Conservation (phyloP, 1,140 invertebrate species). For the Eupristina koningsbergeri region DNA sequence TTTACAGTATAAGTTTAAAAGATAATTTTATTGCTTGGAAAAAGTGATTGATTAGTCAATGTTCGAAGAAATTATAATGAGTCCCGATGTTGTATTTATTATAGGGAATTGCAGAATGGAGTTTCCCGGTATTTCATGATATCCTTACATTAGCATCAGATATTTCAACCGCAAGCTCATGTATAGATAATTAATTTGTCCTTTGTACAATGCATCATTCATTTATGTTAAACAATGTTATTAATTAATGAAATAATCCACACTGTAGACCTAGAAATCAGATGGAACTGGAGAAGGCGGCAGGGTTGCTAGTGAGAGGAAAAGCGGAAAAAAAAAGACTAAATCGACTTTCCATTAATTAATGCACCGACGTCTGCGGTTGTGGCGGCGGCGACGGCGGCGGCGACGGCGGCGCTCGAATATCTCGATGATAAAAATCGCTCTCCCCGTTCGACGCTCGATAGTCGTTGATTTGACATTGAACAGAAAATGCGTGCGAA, state of each 20-base stretch:
- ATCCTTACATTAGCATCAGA: neutral
- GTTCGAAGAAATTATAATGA: too few relatives aligned
- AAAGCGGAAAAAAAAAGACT: neutral
- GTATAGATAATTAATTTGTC: conserved; percentile 6
- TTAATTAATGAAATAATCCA: conserved; percentile 4
- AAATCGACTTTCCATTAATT: neutral
- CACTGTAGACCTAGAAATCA: neutral
- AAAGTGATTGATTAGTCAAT: too few relatives aligned
- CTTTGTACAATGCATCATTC: neutral
- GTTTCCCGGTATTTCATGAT: neutral
- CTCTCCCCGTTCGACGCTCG: neutral
- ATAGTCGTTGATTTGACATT: conserved; percentile 34
- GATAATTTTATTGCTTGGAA: too few relatives aligned
- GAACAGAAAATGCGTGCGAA: conserved; percentile 5
- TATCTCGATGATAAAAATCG: neutral
- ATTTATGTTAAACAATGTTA: neutral
- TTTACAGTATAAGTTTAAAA: too few relatives aligned
- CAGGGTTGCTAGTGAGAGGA: neutral
- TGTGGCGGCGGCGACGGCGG: too few relatives aligned
- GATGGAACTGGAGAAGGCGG: neutral
- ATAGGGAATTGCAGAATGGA: neutral
- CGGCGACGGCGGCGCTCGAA: neutral
- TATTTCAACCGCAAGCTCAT: neutral
- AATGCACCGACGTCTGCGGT: neutral
- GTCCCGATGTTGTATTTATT: neutral